Evolutionary conservation across 1,140 invertebrate genomes (phyloP).

Genomic region (Stenopsyche tienmushanensis): DNA sequence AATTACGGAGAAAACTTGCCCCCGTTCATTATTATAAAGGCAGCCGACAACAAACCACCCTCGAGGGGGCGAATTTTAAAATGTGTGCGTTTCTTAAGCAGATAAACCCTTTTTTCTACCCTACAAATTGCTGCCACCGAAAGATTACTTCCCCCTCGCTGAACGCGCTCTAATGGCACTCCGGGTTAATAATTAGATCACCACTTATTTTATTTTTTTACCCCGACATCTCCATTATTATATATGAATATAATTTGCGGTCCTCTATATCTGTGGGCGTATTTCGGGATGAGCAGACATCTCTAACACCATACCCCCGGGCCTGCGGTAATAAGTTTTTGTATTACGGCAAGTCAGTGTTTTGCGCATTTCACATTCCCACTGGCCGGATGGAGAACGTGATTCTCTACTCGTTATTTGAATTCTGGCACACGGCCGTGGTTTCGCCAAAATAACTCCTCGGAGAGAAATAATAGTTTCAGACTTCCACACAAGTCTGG

Average conservation of each 20-base stretch:
- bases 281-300: too few species aligned
- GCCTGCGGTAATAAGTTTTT: too few species aligned
- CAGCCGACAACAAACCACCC: not conserved
- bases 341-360: too few species aligned
- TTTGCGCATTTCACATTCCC: not conserved
- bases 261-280: too few species aligned
- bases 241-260: too few species aligned
- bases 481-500: conserved; percentile 5
- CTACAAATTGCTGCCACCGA: not conserved
- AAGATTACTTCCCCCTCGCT: not conserved
- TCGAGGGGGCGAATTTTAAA: not conserved
- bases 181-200: not conserved
- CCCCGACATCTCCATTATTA: too few species aligned
- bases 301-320: too few species aligned
- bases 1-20: conserved; percentile 12
- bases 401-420: conserved; percentile 6
- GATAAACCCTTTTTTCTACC: not conserved
- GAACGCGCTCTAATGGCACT: not conserved
- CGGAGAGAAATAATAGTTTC: conserved; percentile 8
- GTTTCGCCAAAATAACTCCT: conserved; percentile 12
- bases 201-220: not conserved
- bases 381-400: not conserved
- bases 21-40: conserved; percentile 7
- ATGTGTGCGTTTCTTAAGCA: not conserved
- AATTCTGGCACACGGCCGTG: conserved; percentile 11